Conservation (phyloP, 1,140 invertebrate species). For the Aleiodes sp. region DNA sequence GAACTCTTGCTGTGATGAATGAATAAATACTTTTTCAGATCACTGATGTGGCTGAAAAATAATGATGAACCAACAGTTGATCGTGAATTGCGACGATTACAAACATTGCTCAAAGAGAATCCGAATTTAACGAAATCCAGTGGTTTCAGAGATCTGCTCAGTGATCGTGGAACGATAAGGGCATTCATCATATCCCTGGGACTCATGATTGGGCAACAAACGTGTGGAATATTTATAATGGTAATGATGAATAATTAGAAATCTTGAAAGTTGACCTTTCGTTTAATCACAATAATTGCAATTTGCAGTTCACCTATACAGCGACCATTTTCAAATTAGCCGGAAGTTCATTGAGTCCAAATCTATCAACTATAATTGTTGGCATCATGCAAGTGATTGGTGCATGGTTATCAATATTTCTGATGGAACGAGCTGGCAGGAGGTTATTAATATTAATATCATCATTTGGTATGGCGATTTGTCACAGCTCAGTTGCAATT, state of each 20-base stretch:
- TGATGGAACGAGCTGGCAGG: slow-evolving; percentile 72
- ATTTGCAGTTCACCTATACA: slow-evolving; percentile 63
- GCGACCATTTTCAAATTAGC: slow-evolving; percentile 68
- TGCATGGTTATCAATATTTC: slow-evolving; percentile 61
- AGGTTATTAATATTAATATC: slow-evolving; percentile 69
- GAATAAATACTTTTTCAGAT: slow-evolving; percentile 45
- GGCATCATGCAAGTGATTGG: slow-evolving; percentile 61
- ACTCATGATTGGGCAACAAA: slow-evolving; percentile 57
- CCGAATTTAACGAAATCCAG: slow-evolving; percentile 32
- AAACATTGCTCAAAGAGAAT: slow-evolving; percentile 45
- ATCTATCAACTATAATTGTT: slow-evolving; percentile 67
- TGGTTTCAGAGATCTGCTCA: slow-evolving; percentile 47
- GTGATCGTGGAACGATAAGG: slow-evolving; percentile 51
- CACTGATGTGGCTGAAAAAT: slow-evolving; percentile 67
- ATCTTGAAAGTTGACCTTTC: too few relatives aligned
- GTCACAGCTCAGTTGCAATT: slow-evolving; percentile 55
- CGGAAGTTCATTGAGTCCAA: slow-evolving; percentile 61
- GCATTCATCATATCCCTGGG: slow-evolving; percentile 64
- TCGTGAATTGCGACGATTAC: slow-evolving; percentile 48
- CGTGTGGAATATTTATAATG: slow-evolving; percentile 60
- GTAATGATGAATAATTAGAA: slow-evolving; percentile 33
- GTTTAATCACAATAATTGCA: slow-evolving; percentile 22
- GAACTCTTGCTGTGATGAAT: too few relatives aligned
- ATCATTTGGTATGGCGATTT: slow-evolving; percentile 58
- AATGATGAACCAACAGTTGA: slow-evolving; percentile 55